Conservation (phyloP, 2,113 vertebrate genomes). For the Fulica atra region DNA sequence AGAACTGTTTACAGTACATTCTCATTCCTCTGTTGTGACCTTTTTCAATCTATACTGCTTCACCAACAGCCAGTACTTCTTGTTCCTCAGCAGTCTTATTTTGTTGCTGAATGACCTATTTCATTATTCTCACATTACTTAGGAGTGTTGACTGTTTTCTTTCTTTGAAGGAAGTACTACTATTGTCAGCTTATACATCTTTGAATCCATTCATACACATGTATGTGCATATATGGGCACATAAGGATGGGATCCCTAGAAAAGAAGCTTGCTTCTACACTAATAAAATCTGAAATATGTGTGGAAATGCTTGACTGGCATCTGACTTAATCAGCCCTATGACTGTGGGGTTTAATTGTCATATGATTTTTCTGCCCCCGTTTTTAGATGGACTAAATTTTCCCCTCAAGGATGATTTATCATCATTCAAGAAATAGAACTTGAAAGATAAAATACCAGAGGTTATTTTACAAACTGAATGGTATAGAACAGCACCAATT, state of each 20-base stretch:
- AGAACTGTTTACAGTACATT: conserved; percentile 46
- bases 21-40: conserved; percentile 30
- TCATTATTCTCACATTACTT: background rate
- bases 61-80: background rate
- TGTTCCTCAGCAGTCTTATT: background rate
- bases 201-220: background rate
- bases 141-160: background rate
- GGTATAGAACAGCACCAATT: background rate
- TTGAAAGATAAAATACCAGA: background rate
- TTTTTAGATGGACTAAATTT: conserved; percentile 31
- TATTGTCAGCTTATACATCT: background rate
- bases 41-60: conserved; percentile 2
- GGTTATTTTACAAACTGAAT: background rate
- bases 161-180: background rate
- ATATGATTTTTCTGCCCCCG: conserved; percentile 10
- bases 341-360: conserved; percentile 25
- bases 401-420: background rate
- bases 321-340: conserved; percentile 39
- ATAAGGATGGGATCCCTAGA: background rate
- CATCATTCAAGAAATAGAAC: conserved; percentile 31
- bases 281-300: background rate
- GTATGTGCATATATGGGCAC: background rate
- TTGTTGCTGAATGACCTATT: background rate
- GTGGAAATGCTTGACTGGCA: conserved; percentile 10
- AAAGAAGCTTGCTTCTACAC: background rate